Base-by-base conservation (phyloP, 2,113 vertebrate species). In the Xiphorhynchus elegans region DNA sequence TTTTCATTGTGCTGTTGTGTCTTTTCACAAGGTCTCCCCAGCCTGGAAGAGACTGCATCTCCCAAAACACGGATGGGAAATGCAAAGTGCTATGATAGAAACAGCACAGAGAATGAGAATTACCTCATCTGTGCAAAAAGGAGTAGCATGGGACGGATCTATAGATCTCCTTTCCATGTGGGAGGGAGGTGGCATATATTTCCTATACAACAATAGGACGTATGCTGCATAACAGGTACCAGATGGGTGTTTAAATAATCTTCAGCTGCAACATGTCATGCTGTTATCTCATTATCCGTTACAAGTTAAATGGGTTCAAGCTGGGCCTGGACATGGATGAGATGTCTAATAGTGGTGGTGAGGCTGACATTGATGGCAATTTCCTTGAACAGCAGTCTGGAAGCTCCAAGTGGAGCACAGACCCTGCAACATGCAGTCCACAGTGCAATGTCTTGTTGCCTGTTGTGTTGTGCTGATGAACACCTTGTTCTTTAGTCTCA, bases 301-400 rank as follows among this genome's bases (percentile, higher is more conserved):
- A 96, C 93, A 93, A 95, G 82, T 88, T 93, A 96, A 96, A 97
- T 97, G 83, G 79, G 64, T 94, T 96, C 96, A 97, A 96, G 95
- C 95, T 96, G 95, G 84, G 90, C 83, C 83, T 17, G n/a, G 93
- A 95, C 92, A 91, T 59, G 82, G 84, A 78, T 82, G 93, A 89
- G 95, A 93, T 92, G 86, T 92, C 93, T 96, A 90, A 93, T 86
- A 92, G 83, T 2, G 1, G 93, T 92, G 89, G 89, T 97, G 91
- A 81, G 89, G 80, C 44, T 92, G 94, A 97, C 93, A 95, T 66
- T 93, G 96, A 95, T 92, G 96, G 95, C 91, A 96, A 96, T 97
- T 96, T 97, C 96, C 95, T 95, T 64, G 56, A 92, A 93, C 95
- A 96, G 89, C 93, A 87, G 80, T 96, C 93, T 95, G 89, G 87